Base-by-base conservation (phyloP, 2,888 invertebrate genomes). In the Drosophila ustulata region DNA sequence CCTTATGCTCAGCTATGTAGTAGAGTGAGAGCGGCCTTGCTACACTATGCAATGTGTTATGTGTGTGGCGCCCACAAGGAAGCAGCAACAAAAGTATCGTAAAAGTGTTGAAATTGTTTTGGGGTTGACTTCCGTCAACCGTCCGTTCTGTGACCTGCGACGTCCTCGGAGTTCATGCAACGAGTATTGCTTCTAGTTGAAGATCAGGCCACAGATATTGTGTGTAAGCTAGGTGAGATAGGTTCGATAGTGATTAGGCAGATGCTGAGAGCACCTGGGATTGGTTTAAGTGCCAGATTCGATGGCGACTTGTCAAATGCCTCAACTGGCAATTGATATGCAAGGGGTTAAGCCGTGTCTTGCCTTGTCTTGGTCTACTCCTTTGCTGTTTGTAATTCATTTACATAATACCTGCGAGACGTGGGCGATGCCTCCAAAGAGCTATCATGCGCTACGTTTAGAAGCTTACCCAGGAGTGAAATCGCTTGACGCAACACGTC, bases 61-160 rank as follows among this genome's bases (percentile, higher is more conserved):
- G 62, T 49, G 61, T 71, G 62, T 59, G 62, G 76, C 63, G 43
- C 56, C 69, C 55, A 63, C 46, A 50, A 66, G 75, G 62, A 80
- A 67, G 58, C 49, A 41, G 43, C 73, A 65, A 70, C 71, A 67
- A 72, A 78, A 84, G 77, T 72, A 67, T 73, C 82, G 71, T 80
- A 76, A 85, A 85, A 88, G 85, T 82, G 88, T 87, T 84, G 71
- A 89, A 84, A 75, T 81, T 71, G 71, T 77, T 87, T 88, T 78
- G 80, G 89, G 89, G 78, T 80, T 89, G 74, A 78, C 80, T 89
- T 87, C 82, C 84, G 79, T 67, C 67, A n/a, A n/a, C n/a, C n/a
- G n/a, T n/a, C n/a, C n/a, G n/a, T 73, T 68, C n/a, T 6, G 30
- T 30, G 64, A 56, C 55, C 68, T 72, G 70, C 69, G 64, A 69